Evolutionary conservation across 2,113 vertebrate genomes (phyloP).

Genomic region (Elaphurus davidianus): DNA sequence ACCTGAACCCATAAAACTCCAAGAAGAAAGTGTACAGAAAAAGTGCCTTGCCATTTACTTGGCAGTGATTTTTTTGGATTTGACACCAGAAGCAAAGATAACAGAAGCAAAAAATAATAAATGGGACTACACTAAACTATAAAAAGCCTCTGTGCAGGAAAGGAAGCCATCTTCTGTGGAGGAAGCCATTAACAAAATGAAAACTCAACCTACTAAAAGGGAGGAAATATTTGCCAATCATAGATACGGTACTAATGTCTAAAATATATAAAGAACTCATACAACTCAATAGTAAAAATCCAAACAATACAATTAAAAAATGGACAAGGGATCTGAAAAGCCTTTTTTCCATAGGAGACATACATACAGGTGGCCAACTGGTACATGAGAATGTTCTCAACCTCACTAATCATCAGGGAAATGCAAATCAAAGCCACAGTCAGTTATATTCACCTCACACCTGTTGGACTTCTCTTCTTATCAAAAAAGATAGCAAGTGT

Average conservation of each 20-base stretch:
- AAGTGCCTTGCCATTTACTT: neutral
- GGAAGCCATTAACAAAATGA: neutral
- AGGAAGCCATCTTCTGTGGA: neutral
- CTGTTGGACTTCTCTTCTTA: neutral
- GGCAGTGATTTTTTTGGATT: neutral
- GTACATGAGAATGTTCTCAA: neutral
- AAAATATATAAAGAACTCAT: neutral
- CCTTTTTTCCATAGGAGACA: neutral
- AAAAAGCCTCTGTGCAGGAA: neutral
- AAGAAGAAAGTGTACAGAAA: neutral
- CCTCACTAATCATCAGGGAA: neutral
- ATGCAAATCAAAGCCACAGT: neutral
- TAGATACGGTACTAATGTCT: neutral
- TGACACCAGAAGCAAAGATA: neutral
- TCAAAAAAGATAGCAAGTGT: neutral
- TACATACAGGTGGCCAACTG: neutral
- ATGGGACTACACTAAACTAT: neutral
- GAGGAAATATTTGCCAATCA: neutral
- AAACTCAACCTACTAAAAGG: neutral
- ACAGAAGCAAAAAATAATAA: neutral
- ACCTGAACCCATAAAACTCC: neutral
- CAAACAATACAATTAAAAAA: neutral
- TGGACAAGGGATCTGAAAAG: neutral
- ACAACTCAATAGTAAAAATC: neutral
- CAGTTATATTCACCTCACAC: neutral